Conservation (phyloP, 2,797 vertebrate species). For the Natrix natrix region DNA sequence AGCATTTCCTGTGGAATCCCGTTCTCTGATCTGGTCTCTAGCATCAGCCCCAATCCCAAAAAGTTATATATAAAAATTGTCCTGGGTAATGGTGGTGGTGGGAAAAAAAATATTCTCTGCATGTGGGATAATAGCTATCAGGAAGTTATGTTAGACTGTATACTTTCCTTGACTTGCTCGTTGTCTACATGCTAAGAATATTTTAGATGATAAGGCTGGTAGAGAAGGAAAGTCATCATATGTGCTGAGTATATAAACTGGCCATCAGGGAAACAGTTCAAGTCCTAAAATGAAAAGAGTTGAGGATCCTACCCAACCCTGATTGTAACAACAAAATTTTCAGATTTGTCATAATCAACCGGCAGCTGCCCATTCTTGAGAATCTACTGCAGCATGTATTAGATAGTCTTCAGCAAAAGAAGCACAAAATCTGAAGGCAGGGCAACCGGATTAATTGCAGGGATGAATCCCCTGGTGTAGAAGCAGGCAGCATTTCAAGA, state of each 20-base stretch:
- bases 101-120: not conserved
- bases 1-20: not conserved
- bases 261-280: not conserved
- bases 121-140: not conserved
- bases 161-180: no score
- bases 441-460: not conserved
- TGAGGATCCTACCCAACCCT: not conserved
- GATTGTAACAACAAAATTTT: not conserved
- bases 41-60: not conserved
- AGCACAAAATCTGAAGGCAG: not conserved
- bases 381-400: not conserved
- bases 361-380: not conserved
- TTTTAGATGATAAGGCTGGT: not conserved
- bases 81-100: not conserved
- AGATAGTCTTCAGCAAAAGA: not conserved
- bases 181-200: not conserved
- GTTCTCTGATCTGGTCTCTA: not conserved
- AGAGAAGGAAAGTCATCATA: not conserved
- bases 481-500: not conserved
- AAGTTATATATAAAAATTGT: not conserved
- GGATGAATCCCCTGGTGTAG: not conserved
- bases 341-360: not conserved
- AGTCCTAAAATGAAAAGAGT: not conserved
- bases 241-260: not conserved
- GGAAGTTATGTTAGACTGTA: not conserved